Percentiles rank a stretch among this genome's conserved stretches.
Conservation (phyloP, 2,113 vertebrate species). For the Gobius niger region DNA sequence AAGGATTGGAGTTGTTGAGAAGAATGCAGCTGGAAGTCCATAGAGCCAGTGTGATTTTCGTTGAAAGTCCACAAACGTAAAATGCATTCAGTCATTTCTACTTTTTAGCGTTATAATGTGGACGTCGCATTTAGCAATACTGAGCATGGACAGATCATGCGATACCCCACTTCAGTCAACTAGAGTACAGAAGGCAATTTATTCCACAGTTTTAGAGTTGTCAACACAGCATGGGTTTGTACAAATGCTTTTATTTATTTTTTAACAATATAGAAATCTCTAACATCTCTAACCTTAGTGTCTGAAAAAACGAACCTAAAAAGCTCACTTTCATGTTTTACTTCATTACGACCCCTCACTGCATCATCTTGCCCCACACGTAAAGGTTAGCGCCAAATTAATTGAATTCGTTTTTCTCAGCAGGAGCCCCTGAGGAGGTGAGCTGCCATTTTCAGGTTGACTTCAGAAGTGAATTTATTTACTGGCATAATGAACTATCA, state of each 20-base stretch:
- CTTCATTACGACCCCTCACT: not conserved
- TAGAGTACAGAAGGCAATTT: constrained; percentile 81
- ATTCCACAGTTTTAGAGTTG: constrained; percentile 80
- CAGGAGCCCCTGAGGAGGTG: constrained; percentile 5
- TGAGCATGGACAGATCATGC: constrained; percentile 71
- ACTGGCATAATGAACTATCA: constrained; percentile 14
- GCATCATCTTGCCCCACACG: not conserved
- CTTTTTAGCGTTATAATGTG: constrained; percentile 49
- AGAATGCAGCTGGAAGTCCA: not conserved
- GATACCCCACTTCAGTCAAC: constrained; percentile 78
- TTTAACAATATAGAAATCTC: constrained; percentile 29
- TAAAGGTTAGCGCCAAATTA: constrained; percentile 6
- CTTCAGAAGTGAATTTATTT: constrained; percentile 22
- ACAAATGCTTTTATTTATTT: constrained; percentile 66
- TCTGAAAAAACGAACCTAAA: too few species aligned
- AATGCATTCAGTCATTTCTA: constrained; percentile 78
- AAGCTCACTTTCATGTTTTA: not conserved
- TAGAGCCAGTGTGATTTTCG: not conserved
- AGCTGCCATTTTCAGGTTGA: not conserved
- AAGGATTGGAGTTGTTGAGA: not conserved
- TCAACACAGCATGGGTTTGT: constrained; percentile 80
- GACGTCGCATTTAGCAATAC: constrained; percentile 80
- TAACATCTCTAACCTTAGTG: too few species aligned
- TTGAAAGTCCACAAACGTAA: not conserved
- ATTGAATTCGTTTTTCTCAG: constrained; percentile 30